These are phyloP conservation scores for Micronycteris hirsuta DNA, from an alignment of 2,113 vertebrate species.

Conservation along the genomic window DNA sequence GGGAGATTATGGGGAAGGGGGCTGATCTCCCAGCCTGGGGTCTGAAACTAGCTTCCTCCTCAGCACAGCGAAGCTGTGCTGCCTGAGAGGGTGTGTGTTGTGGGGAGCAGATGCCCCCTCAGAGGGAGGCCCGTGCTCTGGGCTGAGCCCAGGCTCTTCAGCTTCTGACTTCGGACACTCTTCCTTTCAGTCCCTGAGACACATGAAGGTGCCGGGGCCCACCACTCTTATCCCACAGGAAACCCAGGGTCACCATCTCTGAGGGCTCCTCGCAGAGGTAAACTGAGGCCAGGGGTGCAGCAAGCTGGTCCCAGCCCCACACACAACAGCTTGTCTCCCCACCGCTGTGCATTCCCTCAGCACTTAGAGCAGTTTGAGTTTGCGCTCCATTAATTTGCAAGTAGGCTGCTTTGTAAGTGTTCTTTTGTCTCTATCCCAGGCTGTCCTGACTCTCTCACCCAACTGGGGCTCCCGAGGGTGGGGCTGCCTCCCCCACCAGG, in stretches of 20 bases:
- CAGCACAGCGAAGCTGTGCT: neutral
- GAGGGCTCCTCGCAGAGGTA: neutral
- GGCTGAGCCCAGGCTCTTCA: neutral
- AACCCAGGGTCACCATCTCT: neutral
- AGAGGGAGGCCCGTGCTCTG: neutral
- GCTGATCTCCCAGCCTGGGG: neutral
- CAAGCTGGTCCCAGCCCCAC: neutral
- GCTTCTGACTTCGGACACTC: neutral
- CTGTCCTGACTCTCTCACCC: slow-evolving; percentile 48
- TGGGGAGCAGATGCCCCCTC: too few relatives aligned
- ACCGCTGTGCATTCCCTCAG: slow-evolving; percentile 42
- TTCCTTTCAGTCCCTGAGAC: neutral
- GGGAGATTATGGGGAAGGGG: too few relatives aligned
- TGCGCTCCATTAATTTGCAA: slow-evolving; percentile 75
- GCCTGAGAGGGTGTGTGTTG: neutral
- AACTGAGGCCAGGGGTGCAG: slow-evolving; percentile 51
- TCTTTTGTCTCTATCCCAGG: slow-evolving; percentile 66
- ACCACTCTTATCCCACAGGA: neutral
- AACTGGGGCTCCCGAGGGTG: neutral
- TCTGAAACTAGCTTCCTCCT: neutral
- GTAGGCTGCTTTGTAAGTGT: slow-evolving; percentile 70
- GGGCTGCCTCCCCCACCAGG: neutral
- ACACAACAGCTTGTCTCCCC: slow-evolving; percentile 60
- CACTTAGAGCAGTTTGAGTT: slow-evolving; percentile 58
- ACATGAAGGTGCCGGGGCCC: neutral